These are phyloP conservation scores for Elgonia sp. DNA, from an alignment of 2,888 invertebrate genomes.

Conservation along the genomic window DNA sequence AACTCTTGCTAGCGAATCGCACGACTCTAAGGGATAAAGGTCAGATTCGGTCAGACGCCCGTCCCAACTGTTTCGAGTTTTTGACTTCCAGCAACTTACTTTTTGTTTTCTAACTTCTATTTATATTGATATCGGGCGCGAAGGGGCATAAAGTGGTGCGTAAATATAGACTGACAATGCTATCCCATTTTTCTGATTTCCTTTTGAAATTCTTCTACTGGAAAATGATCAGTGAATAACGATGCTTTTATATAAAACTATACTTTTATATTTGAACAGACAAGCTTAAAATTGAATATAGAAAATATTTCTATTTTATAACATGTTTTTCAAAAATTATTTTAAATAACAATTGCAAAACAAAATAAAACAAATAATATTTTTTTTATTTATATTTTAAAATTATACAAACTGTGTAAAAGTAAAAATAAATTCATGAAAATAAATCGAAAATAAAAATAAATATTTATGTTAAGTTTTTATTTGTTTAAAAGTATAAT, in stretches of 20 bases:
- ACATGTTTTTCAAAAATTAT: too few relatives aligned
- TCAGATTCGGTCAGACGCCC: constrained; percentile 64
- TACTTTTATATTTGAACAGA: background rate
- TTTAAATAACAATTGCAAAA: too few relatives aligned
- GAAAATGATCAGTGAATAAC: background rate
- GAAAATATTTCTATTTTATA: too few relatives aligned
- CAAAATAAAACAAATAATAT: too few relatives aligned
- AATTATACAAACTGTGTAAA: too few relatives aligned
- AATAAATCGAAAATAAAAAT: too few relatives aligned
- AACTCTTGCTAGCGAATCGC: constrained; percentile 34
- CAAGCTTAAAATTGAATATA: too few relatives aligned
- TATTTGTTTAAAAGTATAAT: too few relatives aligned
- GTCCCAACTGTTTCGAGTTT: background rate
- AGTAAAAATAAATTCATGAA: too few relatives aligned
- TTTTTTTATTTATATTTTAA: too few relatives aligned
- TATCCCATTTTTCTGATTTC: constrained; percentile 3
- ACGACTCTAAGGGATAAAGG: constrained; percentile 53
- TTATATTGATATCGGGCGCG: constrained; percentile 23
- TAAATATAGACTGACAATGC: constrained; percentile 35
- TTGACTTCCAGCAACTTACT: too few relatives aligned
- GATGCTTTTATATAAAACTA: background rate
- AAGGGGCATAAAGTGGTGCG: constrained; percentile 7
- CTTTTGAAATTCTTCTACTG: background rate
- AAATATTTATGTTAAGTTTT: too few relatives aligned
- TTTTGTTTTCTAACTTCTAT: constrained; percentile 20